Conservation (phyloP, 2,797 vertebrate genomes). For the Sandelia bainsii region DNA sequence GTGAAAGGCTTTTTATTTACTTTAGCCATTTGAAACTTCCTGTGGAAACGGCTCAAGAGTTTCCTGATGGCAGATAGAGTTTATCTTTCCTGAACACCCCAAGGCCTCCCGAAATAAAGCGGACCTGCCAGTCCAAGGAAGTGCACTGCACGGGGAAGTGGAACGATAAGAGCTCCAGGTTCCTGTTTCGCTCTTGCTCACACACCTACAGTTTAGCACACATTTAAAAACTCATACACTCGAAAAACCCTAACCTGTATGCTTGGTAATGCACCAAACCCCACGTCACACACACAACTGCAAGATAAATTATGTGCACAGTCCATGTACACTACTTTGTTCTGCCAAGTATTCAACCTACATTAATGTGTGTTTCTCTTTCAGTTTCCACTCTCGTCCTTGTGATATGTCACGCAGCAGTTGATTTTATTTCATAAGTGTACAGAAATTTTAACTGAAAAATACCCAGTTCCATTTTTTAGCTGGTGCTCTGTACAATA, state of each 20-base stretch:
- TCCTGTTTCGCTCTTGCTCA: conserved; percentile 91
- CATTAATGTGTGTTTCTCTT: background rate
- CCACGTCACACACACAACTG: conserved; percentile 24
- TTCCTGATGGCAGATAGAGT: conserved; percentile 99
- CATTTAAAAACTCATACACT: conserved; percentile 9
- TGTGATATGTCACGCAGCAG: background rate
- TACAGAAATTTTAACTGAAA: background rate
- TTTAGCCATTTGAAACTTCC: conserved; percentile 99
- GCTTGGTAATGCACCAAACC: conserved; percentile 80
- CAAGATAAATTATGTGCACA: background rate
- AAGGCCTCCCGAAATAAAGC: conserved; percentile 99
- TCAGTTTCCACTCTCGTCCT: background rate
- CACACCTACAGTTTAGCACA: conserved; percentile 50
- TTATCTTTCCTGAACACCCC: conserved; percentile 99
- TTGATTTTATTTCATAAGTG: background rate
- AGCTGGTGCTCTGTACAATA: background rate
- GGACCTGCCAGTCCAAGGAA: conserved; percentile 89
- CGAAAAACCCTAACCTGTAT: conserved; percentile 51
- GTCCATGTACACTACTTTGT: conserved; percentile 21
- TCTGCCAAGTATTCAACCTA: conserved; percentile 22
- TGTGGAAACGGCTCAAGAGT: conserved; percentile 97
- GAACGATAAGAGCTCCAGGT: conserved; percentile 92
- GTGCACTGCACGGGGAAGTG: conserved; percentile 82
- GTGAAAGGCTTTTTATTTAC: conserved; percentile 95
- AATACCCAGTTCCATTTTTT: background rate